Evolutionary conservation across 2,113 vertebrate species (phyloP), one percentile per base, ranked within the genome.

Genomic region (Hemichromis elongatus): DNA sequence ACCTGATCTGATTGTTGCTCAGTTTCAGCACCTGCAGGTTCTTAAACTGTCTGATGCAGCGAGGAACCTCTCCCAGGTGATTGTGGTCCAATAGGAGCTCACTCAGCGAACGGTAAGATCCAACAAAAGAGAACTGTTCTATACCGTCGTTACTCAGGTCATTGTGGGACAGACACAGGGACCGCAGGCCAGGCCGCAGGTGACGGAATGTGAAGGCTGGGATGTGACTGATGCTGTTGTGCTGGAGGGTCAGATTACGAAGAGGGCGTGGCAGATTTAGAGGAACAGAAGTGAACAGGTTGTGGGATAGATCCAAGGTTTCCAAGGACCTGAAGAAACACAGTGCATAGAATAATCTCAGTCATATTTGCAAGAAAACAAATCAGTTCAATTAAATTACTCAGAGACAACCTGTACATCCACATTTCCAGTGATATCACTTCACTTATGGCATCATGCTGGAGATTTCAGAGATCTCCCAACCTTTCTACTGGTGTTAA

Each of bases 11-110:
- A 85, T 96, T 97, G 93, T 95, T 86, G 84, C 96, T 96, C 61
- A 97, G 95, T 16, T 84, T 88, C 57, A 97, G 90, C 50, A 92
- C 93, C 90, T 96, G 95, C 77, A 97, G 93, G 9, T 92, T 92
- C 80, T 89, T 95, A 85, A 97, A 96, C 92, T 94, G 93, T 13
- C 96, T 93, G n/a, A 97, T 84, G 37, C 96, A 95, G 1, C 21
- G 86, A 7, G 97, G 97, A 4, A 98, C 86, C 19, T 95, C 91
- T 24, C 84, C 82, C 18, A 97, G 91, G 35, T 75, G 83, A 85
- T 97, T 97, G 92, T 96, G 92, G 88, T 97, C 96, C 90, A 97
- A 79, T 3, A 95, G 92, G 47, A 97, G 96, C 89, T 97, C 96
- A 0, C 50, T 68, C 40, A 97, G 93, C 0, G 97, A 96, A 77